A percentile compares a stretch with the other conserved stretches of the same genome.
Conservation (phyloP, 1,140 invertebrate species). For the Rhizoglyphus robini region DNA sequence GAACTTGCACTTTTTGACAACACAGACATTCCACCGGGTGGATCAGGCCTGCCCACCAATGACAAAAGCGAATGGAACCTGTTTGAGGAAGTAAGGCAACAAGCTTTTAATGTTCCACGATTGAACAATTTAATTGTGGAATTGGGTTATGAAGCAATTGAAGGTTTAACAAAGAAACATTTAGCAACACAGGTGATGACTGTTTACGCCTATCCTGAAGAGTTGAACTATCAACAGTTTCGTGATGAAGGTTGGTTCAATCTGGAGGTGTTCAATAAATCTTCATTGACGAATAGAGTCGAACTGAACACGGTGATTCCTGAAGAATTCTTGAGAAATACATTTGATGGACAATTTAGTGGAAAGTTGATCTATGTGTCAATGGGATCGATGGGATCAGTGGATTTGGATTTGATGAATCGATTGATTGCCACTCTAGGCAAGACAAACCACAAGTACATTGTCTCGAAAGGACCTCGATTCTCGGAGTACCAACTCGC, state of each 20-base stretch:
- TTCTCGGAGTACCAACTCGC: not conserved
- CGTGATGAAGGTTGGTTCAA: not conserved
- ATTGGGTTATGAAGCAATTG: not conserved
- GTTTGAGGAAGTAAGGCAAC: not conserved
- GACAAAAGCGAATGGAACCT: not conserved
- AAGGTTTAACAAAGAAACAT: not conserved
- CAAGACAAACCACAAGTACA: not conserved
- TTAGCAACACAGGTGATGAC: not conserved
- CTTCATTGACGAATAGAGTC: not conserved
- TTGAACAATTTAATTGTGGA: not conserved
- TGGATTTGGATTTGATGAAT: constrained; percentile 17
- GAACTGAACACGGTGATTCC: not conserved
- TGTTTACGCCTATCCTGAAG: not conserved
- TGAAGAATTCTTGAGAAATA: not conserved
- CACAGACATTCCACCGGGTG: not conserved
- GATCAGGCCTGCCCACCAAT: not conserved
- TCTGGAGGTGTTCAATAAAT: not conserved
- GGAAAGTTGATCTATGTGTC: constrained; percentile 20
- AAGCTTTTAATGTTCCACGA: not conserved
- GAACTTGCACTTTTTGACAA: not conserved
- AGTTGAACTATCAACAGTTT: not conserved
- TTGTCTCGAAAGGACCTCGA: constrained; percentile 11
- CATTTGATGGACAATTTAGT: not conserved
- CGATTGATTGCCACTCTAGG: not conserved
- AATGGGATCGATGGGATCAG: constrained; percentile 23